These are phyloP conservation scores for Pachycephus smyrnensis DNA, from an alignment of 2,888 invertebrate species.

Conservation along the genomic window DNA sequence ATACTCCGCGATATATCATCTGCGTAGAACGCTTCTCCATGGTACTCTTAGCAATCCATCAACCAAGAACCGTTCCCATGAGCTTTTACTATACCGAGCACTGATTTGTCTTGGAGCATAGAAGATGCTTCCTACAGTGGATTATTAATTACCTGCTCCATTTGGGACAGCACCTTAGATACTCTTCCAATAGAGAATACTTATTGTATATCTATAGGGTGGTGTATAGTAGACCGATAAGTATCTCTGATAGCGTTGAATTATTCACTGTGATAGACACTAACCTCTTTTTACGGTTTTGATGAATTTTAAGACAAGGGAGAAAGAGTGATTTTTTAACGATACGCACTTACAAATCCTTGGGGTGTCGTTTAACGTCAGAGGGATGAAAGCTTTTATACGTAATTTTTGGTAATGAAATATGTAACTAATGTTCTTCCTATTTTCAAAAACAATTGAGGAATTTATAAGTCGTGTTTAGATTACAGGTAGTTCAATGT, in stretches of 20 bases:
- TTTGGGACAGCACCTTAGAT: neutral
- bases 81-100: slow-evolving; percentile 20
- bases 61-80: slow-evolving; percentile 28
- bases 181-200: neutral
- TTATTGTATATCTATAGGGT: neutral
- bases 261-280: neutral
- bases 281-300: neutral
- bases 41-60: slow-evolving; percentile 36
- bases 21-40: slow-evolving; percentile 18
- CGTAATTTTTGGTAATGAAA: slow-evolving; percentile 31
- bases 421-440: slow-evolving; percentile 35
- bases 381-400: no score
- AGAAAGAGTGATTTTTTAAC: neutral
- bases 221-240: neutral
- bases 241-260: neutral
- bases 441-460: no score
- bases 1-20: slow-evolving; percentile 34
- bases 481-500: no score
- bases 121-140: neutral
- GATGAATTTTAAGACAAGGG: neutral
- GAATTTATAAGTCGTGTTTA: neutral
- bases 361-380: neutral
- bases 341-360: neutral
- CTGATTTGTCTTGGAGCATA: slow-evolving; percentile 17
- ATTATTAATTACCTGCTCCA: neutral